Conservation (phyloP, 1,140 invertebrate species). For the Myzus persicae region DNA sequence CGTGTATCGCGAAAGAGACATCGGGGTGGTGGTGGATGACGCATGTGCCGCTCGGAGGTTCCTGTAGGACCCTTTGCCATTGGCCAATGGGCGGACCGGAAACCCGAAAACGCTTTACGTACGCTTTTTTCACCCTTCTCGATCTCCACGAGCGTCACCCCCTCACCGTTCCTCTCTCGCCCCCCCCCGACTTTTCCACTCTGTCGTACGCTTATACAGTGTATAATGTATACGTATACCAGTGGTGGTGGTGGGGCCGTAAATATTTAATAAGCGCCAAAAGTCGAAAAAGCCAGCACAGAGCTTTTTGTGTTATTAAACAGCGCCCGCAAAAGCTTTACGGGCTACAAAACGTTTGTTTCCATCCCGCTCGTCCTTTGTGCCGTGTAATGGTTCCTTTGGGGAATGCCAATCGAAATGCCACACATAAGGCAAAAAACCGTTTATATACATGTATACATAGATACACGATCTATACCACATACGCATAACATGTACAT, state of each 20-base stretch:
- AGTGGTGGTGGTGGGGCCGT: not conserved
- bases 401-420: constrained; percentile 57
- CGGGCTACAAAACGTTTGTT: constrained; percentile 55
- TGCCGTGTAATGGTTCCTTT: constrained; percentile 48
- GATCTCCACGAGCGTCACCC: not conserved
- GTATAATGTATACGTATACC: not conserved
- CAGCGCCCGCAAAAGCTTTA: constrained; percentile 56
- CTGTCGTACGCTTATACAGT: not conserved
- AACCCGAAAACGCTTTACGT: constrained; percentile 57
- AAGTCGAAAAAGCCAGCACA: constrained; percentile 55
- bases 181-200: not conserved
- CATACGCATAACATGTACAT: not conserved
- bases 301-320: constrained; percentile 59
- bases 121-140: constrained; percentile 54
- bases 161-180: not conserved
- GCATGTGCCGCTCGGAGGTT: constrained; percentile 48
- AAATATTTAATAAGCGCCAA: constrained; percentile 58
- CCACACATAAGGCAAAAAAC: not conserved
- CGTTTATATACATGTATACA: not conserved
- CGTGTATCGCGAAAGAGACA: not conserved
- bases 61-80: constrained; percentile 42
- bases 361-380: constrained; percentile 27
- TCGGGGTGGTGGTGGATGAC: constrained; percentile 42
- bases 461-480: not conserved
- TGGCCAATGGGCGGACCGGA: constrained; percentile 58